Conservation (phyloP, 1,140 invertebrate species). For the Leptopilina boulardi region DNA sequence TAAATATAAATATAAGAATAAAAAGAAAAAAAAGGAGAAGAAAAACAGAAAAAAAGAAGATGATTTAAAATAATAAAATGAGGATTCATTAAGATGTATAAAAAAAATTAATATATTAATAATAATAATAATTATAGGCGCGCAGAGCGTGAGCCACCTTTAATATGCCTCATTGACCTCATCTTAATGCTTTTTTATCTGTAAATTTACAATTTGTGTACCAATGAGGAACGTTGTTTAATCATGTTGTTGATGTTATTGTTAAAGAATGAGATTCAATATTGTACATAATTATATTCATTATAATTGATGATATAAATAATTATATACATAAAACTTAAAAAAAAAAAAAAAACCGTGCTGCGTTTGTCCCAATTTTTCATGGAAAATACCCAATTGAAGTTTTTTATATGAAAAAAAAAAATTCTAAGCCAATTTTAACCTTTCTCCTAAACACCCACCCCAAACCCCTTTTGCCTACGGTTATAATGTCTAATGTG, state of each 20-base stretch:
- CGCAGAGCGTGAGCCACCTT: slow-evolving; percentile 72
- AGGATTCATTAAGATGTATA: slow-evolving; percentile 36
- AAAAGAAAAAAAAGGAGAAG: too few relatives aligned
- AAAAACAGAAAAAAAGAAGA: slow-evolving; percentile 46
- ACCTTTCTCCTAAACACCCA: slow-evolving; percentile 35
- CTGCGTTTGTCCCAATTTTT: slow-evolving; percentile 55
- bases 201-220: slow-evolving; percentile 77
- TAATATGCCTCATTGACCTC: slow-evolving; percentile 75
- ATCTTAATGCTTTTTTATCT: slow-evolving; percentile 76
- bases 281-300: slow-evolving; percentile 77
- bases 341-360: slow-evolving; percentile 46
- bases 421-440: slow-evolving; percentile 45
- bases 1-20: too few relatives aligned
- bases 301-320: slow-evolving; percentile 77
- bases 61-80: slow-evolving; percentile 45
- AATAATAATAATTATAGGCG: slow-evolving; percentile 54
- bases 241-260: slow-evolving; percentile 78
- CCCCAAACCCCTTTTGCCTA: slow-evolving; percentile 37
- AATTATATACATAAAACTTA: slow-evolving; percentile 76
- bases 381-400: slow-evolving; percentile 49
- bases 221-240: slow-evolving; percentile 77
- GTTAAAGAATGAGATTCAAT: slow-evolving; percentile 78
- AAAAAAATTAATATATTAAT: slow-evolving; percentile 13
- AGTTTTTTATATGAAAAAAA: slow-evolving; percentile 51
- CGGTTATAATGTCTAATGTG: slow-evolving; percentile 63